Base-by-base conservation (phyloP, 2,113 vertebrate species). In the Thunnus thynnus region DNA sequence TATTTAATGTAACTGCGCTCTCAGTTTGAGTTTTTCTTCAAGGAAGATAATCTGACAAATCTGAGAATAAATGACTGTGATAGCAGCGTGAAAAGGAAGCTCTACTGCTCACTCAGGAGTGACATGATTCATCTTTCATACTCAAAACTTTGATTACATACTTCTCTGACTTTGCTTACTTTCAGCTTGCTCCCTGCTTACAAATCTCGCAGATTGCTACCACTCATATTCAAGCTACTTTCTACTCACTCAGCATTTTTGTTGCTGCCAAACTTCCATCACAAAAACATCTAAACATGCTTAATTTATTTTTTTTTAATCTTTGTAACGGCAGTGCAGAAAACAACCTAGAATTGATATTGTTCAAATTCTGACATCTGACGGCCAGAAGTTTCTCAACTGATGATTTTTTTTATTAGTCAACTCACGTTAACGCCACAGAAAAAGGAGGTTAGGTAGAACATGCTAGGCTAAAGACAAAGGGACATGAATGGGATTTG, bases 401-500 rank as follows among this genome's bases (percentile, higher is more conserved):
- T 20, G 60, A 62, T 54, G 6, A 17, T 36, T 73, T 77, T 41
- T 41, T n/a, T n/a, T n/a, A n/a, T n/a, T n/a, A n/a, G 11, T 67
- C 17, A 55, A 56, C 74, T 67, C 13, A 0, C 7, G 54, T 47
- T 48, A 77, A 51, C 51, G 14, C 20, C 52, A 36, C 46, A 44
- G 22, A 70, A 17, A 20, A 54, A 27, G 2, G 18, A 5, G 32
- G 10, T 22, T 48, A 3, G 22, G 17, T 52, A n/a, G 27, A 47
- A 56, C 30, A 17, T 2, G 36, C 36, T 41, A 44, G 9, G 17
- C 44, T 50, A 9, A 54, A 55, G 22, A 36, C 25, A 36, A 47
- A 52, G 56, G 78, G 80, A 52, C 51, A 22, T 61, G 50, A 72
- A 46, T 11, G 5, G 0, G 14, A 13, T 32, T 41, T 75, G 64